phyloP scores from a whole-genome alignment of 2,888 invertebrate genomes.

The Melitaea athalia region DNA sequence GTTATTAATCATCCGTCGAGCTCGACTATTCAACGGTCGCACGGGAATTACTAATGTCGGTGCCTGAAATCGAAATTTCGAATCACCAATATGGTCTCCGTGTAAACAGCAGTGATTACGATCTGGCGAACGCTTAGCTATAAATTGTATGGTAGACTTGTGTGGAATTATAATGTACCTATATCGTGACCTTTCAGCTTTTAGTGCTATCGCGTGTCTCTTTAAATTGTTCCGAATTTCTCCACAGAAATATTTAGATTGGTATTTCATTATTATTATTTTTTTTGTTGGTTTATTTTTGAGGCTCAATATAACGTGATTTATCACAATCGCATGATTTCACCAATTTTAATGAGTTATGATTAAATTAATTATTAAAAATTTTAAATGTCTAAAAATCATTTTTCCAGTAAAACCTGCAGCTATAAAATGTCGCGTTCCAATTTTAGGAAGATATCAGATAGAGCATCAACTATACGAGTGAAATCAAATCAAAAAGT shows the following conservation, averaged over 20 bases:
- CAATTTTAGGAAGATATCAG: too few relatives aligned
- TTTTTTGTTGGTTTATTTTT: too few relatives aligned
- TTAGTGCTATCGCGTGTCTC: neutral
- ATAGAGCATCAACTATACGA: too few relatives aligned
- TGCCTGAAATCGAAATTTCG: slow-evolving; percentile 55
- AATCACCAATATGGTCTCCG: slow-evolving; percentile 35
- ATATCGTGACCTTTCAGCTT: slow-evolving; percentile 1
- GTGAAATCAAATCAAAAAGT: too few relatives aligned
- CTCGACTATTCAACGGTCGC: slow-evolving; percentile 64
- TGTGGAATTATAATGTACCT: slow-evolving; percentile 4
- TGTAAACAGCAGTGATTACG: slow-evolving; percentile 8
- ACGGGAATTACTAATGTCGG: slow-evolving; percentile 43
- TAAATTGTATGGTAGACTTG: slow-evolving; percentile 2
- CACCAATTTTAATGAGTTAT: too few relatives aligned
- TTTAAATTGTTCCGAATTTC: neutral
- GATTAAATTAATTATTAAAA: too few relatives aligned
- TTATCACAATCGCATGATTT: too few relatives aligned
- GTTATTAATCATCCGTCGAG: slow-evolving; percentile 47
- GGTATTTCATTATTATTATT: neutral
- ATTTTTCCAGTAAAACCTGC: too few relatives aligned
- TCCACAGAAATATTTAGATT: neutral
- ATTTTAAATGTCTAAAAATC: too few relatives aligned
- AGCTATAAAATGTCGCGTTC: too few relatives aligned
- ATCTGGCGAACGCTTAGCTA: neutral
- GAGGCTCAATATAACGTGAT: too few relatives aligned